These are phyloP conservation scores for Otus sunia DNA, from an alignment of 2,113 vertebrate species.

Conservation along the genomic window DNA sequence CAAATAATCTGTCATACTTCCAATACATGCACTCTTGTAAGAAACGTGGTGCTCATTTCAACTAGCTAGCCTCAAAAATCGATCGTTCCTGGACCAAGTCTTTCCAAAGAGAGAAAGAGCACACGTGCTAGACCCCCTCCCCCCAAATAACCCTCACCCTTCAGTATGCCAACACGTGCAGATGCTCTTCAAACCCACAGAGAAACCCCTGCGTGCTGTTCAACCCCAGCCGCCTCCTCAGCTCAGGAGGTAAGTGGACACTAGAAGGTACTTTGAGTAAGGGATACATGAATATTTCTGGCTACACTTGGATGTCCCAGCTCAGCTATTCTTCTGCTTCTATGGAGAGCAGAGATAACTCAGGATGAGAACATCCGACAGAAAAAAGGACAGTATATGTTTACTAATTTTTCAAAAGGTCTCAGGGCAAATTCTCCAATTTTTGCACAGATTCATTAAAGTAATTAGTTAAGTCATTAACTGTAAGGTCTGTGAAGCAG, in stretches of 20 bases:
- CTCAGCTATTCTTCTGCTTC: not conserved
- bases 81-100: not conserved
- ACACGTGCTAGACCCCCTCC: no score
- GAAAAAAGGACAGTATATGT: not conserved
- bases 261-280: not conserved
- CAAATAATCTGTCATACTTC: not conserved
- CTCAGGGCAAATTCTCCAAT: not conserved
- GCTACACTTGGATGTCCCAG: not conserved
- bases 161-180: accelerated
- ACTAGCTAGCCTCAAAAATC: not conserved
- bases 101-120: not conserved
- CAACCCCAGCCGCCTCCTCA: not conserved
- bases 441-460: constrained; percentile 21
- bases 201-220: not conserved
- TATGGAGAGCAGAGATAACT: not conserved
- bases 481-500: not conserved
- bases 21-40: not conserved
- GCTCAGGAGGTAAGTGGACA: not conserved
- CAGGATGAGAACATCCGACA: not conserved
- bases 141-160: not conserved
- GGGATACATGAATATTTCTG: not conserved
- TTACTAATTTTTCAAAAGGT: constrained; percentile 5
- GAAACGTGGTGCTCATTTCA: not conserved
- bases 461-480: constrained; percentile 33
- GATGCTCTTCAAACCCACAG: not conserved